These are phyloP conservation scores for Typhlichthys eigenmanni DNA, from an alignment of 2,797 vertebrate species.

Conservation along the genomic window DNA sequence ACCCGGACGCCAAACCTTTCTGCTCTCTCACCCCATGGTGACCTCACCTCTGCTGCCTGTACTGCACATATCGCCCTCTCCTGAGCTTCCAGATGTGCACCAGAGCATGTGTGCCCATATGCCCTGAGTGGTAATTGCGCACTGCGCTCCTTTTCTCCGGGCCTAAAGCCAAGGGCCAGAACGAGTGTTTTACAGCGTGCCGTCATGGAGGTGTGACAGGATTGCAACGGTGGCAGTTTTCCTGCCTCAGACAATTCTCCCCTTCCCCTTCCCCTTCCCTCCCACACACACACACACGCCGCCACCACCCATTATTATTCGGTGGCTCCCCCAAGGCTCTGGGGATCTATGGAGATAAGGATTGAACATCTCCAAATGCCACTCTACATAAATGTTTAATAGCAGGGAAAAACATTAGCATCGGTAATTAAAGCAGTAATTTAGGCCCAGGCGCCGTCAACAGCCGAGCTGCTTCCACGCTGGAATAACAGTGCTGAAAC, in stretches of 20 bases:
- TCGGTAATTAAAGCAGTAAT: constrained; percentile 81
- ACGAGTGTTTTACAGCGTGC: constrained; percentile 53
- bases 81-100: constrained; percentile 14
- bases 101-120: constrained; percentile 29
- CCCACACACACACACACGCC: neutral
- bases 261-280: constrained; percentile 23
- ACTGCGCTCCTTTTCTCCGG: constrained; percentile 43
- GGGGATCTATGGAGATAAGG: constrained; percentile 72
- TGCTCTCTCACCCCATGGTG: constrained; percentile 43
- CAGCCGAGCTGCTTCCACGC: constrained; percentile 64
- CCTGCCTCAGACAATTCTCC: constrained; percentile 43
- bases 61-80: constrained; percentile 5
- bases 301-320: neutral
- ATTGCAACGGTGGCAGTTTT: constrained; percentile 64
- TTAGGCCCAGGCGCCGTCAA: constrained; percentile 72
- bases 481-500: constrained; percentile 69
- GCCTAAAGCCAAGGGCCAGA: constrained; percentile 57
- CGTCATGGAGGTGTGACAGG: constrained; percentile 26
- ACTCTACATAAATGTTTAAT: constrained; percentile 81
- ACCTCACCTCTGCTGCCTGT: constrained; percentile 9
- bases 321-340: constrained; percentile 39
- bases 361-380: constrained; percentile 75
- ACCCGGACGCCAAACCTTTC: constrained; percentile 16
- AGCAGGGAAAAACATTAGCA: constrained; percentile 77
- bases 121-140: constrained; percentile 27